Evolutionary conservation across 2,113 vertebrate species (phyloP), one percentile per base, ranked within the genome.

Genomic region (Periophthalmus modestus): DNA sequence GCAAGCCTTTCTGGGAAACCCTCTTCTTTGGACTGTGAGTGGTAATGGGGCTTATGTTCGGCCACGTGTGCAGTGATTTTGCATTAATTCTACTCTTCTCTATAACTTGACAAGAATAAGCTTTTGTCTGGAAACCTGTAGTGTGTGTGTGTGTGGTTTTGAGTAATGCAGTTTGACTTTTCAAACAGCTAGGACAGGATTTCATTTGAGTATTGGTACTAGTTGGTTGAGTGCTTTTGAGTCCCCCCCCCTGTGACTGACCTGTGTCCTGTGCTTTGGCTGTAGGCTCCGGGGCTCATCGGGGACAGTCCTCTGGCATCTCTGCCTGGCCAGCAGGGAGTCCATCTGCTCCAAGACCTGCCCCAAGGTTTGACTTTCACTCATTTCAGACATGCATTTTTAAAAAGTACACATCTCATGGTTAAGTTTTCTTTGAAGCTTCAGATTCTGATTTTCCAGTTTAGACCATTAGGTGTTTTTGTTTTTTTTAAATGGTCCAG

Each of bases 281-380:
- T 88, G 89, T 95, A 98, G 89, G 93, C 95, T 47, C 43, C 65
- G 1, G 96, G 96, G 71, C 94, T 98, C 82, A 90, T 96, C 48
- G 95, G 94, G 69, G 96, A 97, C 55, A 95, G 93, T 63, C 95
- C 95, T 57, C 81, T 97, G 91, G 80, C 93, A 68, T 69, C 92
- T 54, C 79, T 94, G 68, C 84, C 93, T 14, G 85, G 93, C 50
- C 94, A 94, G 82, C 90, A 93, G 72, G 90, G 92, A 43, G 72
- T 85, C 82, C 93, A 93, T 82, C 88, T 96, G 83, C 91, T 88
- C 50, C 92, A 88, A 73, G 95, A 95, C 47, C 89, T 92, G 52
- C 85, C 92, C 85, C 94, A 84, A 91, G 94, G 92, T 96, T 92
- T 75, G 71, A 50, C 74, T 73, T 81, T 63, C 69, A 14, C 69